Evolutionary conservation across 2,888 invertebrate species (phyloP), one percentile per base, ranked within the genome.

Genomic region (Parnassius apollo): DNA sequence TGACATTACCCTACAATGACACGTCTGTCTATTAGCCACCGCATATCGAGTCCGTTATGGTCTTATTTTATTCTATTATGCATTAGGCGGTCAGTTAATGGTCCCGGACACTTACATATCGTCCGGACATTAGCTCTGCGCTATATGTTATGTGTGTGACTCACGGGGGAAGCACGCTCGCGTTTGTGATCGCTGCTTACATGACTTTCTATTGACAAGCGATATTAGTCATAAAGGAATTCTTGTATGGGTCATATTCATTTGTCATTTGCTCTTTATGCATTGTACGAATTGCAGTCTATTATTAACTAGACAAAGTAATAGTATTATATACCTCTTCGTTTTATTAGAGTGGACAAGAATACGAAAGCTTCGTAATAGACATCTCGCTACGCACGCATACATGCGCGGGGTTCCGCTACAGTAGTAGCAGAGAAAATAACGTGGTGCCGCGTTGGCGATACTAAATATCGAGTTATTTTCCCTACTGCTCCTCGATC

Each of bases 31-130:
- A 73, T 72, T 71, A 72, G 71, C 74, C 68, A 65, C 70, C 64
- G 65, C 66, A 66, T 67, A 69, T 68, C 71, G 13, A 18, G 12
- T 18, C 35, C 60, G 54, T 57, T 66, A 56, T 64, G 54, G 52
- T 60, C 52, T 61, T 68, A 69, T 70, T 66, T 68, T 63, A 44
- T 58, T 62, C 54, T 35, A 61, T 62, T 55, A 59, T 57, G 35
- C 51, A 58, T 62, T 55, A 65, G 50, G 53, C 73, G 77, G 75
- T 71, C 48, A 63, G 66, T 61, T 79, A 75, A 79, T 77, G 72
- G 69, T 61, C 67, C 65, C 70, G 71, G 72, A 65, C 78, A 75
- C 76, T 72, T 72, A 77, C 73, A 75, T 75, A 79, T 78, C 73
- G 62, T 59, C 63, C 62, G 65, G 66, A 67, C 65, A 66, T 64